Evolutionary conservation across 2,113 vertebrate species (phyloP), one percentile per base, ranked within the genome.

Genomic region (Hoplias malabaricus): DNA sequence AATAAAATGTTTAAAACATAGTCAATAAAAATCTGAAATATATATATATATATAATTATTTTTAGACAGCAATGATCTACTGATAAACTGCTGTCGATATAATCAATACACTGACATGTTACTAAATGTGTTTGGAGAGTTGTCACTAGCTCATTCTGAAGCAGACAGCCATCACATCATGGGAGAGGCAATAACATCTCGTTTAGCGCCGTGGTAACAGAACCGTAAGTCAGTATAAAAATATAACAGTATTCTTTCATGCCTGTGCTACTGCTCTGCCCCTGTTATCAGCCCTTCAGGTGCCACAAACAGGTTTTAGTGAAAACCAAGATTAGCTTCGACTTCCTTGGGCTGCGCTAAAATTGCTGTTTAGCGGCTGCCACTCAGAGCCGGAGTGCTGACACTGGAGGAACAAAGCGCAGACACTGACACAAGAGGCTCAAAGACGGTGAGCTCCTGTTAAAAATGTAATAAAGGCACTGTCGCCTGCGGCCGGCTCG

Each of bases 401-500:
- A 59, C 65, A 69, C 53, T 13, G 42, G 29, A 25, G 36, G 38
- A 69, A 77, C 65, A 69, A 77, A 77, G 53, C 54, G 16, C 40
- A 27, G 48, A 56, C 67, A 67, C 56, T 56, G 66, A 78, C 54
- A 69, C 31, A 48, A n/a, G 75, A 57, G 66, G 48, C 48, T 70
- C 56, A 69, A 78, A 70, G 42, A 68, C 31, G 38, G 46, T 54
- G 73, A 75, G 46, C 63, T 23, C 34, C 42, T 48, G 67, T 69
- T 69, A 78, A 78, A 78, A 78, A 69, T 63, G 76, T 78, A 71
- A 78, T 75, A 61, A 48, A 61, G 68, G 59, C 73, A 3, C 67
- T 69, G 57, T 79, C 67, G 68, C 73, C 77, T 43, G 12, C 50
- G 70, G 73, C 61, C 34, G 16, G 40, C 69, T 67, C 48, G 46